Base-by-base conservation (phyloP, 2,113 vertebrate genomes). In the Poeciliopsis retropinna region DNA sequence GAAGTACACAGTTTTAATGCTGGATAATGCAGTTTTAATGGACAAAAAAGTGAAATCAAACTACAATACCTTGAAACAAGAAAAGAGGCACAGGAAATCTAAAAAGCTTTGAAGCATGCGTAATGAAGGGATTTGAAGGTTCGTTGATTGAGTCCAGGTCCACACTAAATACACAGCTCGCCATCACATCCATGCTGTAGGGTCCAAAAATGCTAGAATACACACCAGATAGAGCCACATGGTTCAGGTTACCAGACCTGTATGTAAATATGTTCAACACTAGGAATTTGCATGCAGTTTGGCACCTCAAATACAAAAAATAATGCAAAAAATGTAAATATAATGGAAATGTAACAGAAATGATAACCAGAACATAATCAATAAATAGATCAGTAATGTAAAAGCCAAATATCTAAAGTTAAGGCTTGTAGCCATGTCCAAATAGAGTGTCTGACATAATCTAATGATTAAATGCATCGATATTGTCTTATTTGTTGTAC, bases 91-190 rank as follows among this genome's bases (percentile, higher is more conserved):
- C 72, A 11, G 14, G 41, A 44, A 95, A n/a, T 1, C 72, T 74
- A 0, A 95, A 77, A 25, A 95, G 44, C 29, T 91, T 93, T 67
- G 87, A 90, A n/a, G 92, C 85, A 32, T 94, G 84, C 51, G 28
- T 57, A 28, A 95, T 80, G 64, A 95, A 73, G 3, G 92, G 89
- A 62, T 93, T 90, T 1, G 78, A 78, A 1, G 93, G 91, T 27
- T 93, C 94, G 81, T 83, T 90, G 62, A 95, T 72, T 10, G 91
- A 91, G 71, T 95, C 92, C 2, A 93, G 22, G 70, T 95, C 90
- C 81, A 96, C 86, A 34, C 92, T 87, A 81, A 95, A 94, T 0
- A 87, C 85, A 19, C 82, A 91, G 81, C 94, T 95, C 70, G 87
- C 41, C 29, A 94, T 88, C 61, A 94, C 88, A 63, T 95, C 95